Conservation (phyloP, 2,888 invertebrate genomes). For the Molanna angustata region DNA sequence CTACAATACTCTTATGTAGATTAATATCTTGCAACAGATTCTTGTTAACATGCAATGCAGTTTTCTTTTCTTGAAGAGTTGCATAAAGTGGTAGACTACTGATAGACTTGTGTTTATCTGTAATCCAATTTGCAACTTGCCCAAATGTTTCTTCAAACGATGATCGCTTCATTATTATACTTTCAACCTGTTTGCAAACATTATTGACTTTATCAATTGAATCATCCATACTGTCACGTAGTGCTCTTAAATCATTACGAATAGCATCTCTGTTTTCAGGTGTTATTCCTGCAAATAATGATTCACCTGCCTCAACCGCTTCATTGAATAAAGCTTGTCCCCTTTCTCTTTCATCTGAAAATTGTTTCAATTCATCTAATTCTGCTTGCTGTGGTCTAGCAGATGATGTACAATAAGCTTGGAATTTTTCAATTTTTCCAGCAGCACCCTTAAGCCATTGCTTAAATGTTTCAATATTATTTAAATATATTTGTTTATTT, state of each 20-base stretch:
- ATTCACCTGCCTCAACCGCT: constrained; percentile 84
- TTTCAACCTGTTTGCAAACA: constrained; percentile 84
- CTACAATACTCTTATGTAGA: constrained; percentile 79
- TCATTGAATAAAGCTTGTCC: constrained; percentile 76
- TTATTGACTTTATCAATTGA: constrained; percentile 81
- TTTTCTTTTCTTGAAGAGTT: constrained; percentile 84
- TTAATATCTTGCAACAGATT: constrained; percentile 81
- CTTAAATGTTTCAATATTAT: constrained; percentile 66
- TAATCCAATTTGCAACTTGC: constrained; percentile 84
- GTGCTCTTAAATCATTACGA: constrained; percentile 73
- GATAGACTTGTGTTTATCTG: constrained; percentile 72
- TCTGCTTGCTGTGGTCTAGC: constrained; percentile 74
- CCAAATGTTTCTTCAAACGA: constrained; percentile 91
- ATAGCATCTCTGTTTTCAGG: constrained; percentile 85
- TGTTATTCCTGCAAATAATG: constrained; percentile 80
- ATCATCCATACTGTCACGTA: constrained; percentile 81
- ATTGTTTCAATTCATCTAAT: constrained; percentile 71
- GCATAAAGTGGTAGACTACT: constrained; percentile 71
- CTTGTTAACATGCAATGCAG: constrained; percentile 77
- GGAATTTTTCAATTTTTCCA: constrained; percentile 68
- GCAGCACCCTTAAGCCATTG: constrained; percentile 78
- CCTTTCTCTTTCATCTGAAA: constrained; percentile 70
- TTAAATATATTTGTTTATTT: constrained; percentile 67
- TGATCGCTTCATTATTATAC: constrained; percentile 83
- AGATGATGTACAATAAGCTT: constrained; percentile 68